A percentile compares a stretch with the other conserved stretches of the same genome.
phyloP scores from a whole-genome alignment of 2,888 invertebrate genomes.

The Athalia rosae region DNA sequence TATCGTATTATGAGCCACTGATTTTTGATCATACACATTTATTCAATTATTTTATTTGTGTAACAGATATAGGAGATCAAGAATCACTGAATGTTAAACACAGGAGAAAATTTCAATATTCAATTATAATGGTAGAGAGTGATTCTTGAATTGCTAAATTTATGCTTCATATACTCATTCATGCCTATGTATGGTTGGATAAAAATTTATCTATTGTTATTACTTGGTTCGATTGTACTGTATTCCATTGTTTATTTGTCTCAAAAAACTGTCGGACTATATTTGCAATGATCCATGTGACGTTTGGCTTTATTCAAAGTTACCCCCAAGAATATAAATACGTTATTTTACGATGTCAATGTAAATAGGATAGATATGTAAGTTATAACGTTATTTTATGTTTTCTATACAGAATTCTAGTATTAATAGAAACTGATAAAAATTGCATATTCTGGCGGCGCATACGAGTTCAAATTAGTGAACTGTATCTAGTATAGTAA shows the following conservation, averaged over 20 bases:
- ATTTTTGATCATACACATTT: neutral
- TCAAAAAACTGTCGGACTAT: neutral
- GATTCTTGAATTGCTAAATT: conserved; percentile 12
- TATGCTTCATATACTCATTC: conserved; percentile 2
- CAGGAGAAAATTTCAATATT: neutral
- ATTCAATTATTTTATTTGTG: neutral
- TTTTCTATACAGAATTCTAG: conserved; percentile 20
- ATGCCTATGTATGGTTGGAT: neutral
- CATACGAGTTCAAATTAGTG: neutral
- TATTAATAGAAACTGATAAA: neutral
- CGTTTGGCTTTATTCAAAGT: conserved; percentile 17
- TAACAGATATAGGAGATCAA: neutral
- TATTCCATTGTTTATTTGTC: neutral
- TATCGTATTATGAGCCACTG: neutral
- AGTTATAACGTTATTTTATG: conserved; percentile 29
- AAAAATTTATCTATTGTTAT: neutral
- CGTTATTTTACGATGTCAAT: conserved; percentile 8
- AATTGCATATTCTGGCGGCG: neutral
- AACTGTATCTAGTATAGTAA: neutral
- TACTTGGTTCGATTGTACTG: neutral
- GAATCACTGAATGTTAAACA: neutral
- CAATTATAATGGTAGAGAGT: neutral
- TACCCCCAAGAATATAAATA: conserved; percentile 26
- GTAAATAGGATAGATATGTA: conserved; percentile 35
- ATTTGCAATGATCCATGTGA: conserved; percentile 29